Base-by-base conservation (phyloP, 2,888 invertebrate species). In the Dendrolimus houi region DNA sequence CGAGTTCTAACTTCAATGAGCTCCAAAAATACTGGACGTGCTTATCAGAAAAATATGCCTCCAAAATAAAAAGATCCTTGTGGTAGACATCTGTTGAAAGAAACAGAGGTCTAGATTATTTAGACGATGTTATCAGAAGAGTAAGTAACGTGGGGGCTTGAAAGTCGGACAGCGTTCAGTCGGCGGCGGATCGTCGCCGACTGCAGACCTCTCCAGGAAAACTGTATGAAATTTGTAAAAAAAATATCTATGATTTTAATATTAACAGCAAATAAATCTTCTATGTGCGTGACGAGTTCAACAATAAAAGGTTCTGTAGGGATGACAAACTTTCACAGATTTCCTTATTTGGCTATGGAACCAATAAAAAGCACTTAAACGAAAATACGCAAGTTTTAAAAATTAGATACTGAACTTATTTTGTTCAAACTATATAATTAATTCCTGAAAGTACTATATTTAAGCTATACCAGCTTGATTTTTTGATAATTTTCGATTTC, bases 121-220 rank as follows among this genome's bases (percentile, higher is more conserved):
- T 84, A 79, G 85, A 42, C 56, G 14, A 1, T 47, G 56, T 66
- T 88, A 87, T 88, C 87, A 74, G 59, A 59, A 59, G 64, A 72
- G 69, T 77, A 88, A 83, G 78, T 79, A 75, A 82, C 75, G 78
- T 86, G 68, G 82, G 79, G 81, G 79, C 81, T 83, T 63, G 58
- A 62, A 60, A 60, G 69, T 65, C 62, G 64, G 59, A 58, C 54
- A 57, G 63, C 58, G 60, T 65, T 69, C 86, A 89, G 88, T 88
- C 88, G 88, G 78, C 72, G 87, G 74, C 66, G 77, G 86, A 89
- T 82, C 81, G 88, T 83, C 80, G 77, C 73, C 85, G 89, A 62
- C 88, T 77, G 54, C 75, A 72, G 79, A 85, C 74, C 76, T 64
- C 66, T 62, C 42, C 56, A 60, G 72, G 65, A 70, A 68, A 63